These are phyloP conservation scores for Cerceris ruficornis DNA, from an alignment of 2,888 invertebrate genomes.

Conservation along the genomic window DNA sequence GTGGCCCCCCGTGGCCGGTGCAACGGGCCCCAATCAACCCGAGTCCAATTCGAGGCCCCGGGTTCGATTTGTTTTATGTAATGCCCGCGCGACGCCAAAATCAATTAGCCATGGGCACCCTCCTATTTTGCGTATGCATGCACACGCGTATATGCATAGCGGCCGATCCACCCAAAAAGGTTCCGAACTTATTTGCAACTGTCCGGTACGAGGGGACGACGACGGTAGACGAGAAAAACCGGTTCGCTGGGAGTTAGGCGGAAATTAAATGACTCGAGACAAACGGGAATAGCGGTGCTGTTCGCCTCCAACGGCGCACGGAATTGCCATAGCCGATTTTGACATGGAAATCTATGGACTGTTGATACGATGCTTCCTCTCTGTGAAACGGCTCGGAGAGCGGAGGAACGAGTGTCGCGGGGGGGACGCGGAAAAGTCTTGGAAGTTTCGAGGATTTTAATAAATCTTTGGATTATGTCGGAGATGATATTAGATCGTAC, in stretches of 20 bases:
- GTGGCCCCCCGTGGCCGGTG: conserved; percentile 70
- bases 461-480: no score
- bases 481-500: no score
- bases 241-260: conserved; percentile 66
- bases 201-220: conserved; percentile 44
- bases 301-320: conserved; percentile 37
- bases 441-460: no score
- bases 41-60: conserved; percentile 61
- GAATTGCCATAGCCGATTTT: conserved; percentile 34
- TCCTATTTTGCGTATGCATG: conserved; percentile 72
- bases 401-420: no score
- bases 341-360: conserved; percentile 29
- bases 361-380: conserved; percentile 28
- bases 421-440: no score
- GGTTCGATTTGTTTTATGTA: conserved; percentile 74
- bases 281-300: conserved; percentile 52
- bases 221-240: conserved; percentile 61
- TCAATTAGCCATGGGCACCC: conserved; percentile 73
- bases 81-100: conserved; percentile 74
- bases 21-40: conserved; percentile 72
- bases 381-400: neutral
- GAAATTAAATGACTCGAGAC: conserved; percentile 67
- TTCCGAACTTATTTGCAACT: conserved; percentile 65
- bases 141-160: conserved; percentile 53
- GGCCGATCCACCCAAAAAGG: conserved; percentile 44